Evolutionary conservation across 2,797 vertebrate genomes (phyloP).

Genomic region (Todus mexicanus): DNA sequence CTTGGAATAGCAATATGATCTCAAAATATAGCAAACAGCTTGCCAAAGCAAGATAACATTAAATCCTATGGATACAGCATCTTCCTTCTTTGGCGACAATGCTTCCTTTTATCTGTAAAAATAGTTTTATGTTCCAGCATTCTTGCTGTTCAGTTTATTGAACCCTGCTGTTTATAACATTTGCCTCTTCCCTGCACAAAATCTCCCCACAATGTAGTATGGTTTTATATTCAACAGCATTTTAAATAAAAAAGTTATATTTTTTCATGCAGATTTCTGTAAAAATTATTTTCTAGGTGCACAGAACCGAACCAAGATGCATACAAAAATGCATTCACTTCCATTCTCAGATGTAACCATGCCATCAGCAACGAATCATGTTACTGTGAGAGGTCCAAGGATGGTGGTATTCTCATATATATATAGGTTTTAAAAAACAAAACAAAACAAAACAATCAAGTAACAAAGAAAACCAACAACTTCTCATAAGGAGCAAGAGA

Average conservation of each 20-base stretch:
- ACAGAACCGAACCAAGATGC: constrained; percentile 69
- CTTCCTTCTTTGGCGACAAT: constrained; percentile 70
- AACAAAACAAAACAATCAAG: background rate
- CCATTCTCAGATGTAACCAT: background rate
- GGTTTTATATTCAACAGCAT: constrained; percentile 54
- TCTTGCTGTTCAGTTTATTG: constrained; percentile 41
- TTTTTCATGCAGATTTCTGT: constrained; percentile 57
- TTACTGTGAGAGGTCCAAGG: background rate
- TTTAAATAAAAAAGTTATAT: constrained; percentile 64
- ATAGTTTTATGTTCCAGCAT: constrained; percentile 62
- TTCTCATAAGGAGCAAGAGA: constrained; percentile 44
- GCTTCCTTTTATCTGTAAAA: constrained; percentile 69
- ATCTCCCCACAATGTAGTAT: background rate
- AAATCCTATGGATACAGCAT: constrained; percentile 66
- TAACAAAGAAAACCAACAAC: background rate
- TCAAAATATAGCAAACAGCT: constrained; percentile 76
- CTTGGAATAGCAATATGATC: constrained; percentile 73
- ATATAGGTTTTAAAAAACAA: too few relatives aligned
- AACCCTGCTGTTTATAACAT: constrained; percentile 32
- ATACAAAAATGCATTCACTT: constrained; percentile 80
- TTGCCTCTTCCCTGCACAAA: constrained; percentile 48
- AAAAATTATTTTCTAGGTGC: constrained; percentile 49
- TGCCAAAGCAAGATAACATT: constrained; percentile 77
- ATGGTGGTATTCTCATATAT: constrained; percentile 21
- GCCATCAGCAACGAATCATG: background rate